phyloP scores from a whole-genome alignment of 1,140 invertebrate genomes.

The Drosophila pseudoobscura region DNA sequence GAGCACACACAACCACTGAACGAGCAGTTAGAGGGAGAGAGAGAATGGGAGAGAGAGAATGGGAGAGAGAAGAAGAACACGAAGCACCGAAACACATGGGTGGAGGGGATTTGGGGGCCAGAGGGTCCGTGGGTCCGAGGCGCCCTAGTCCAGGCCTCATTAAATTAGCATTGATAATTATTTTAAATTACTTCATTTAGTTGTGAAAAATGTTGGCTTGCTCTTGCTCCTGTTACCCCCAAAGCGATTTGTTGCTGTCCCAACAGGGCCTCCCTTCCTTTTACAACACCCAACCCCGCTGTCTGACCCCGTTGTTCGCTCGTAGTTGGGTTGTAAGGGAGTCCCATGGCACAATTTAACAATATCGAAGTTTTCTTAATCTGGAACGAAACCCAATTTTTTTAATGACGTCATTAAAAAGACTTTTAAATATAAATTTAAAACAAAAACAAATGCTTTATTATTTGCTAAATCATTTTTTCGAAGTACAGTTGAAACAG shows the following conservation, averaged over 20 bases:
- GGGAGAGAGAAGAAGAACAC: neutral
- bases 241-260: slow-evolving; percentile 64
- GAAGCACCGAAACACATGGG: slow-evolving; percentile 8
- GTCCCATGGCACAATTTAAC: no score
- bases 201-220: slow-evolving; percentile 74
- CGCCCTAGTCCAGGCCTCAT: slow-evolving; percentile 51
- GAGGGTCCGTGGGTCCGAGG: slow-evolving; percentile 1
- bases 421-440: no score
- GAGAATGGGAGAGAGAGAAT: no score
- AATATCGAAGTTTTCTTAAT: no score
- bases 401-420: no score
- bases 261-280: neutral
- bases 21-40: neutral
- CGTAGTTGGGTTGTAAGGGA: no score
- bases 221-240: slow-evolving; percentile 40
- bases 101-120: neutral
- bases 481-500: no score
- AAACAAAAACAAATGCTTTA: no score
- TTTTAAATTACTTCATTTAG: slow-evolving; percentile 81
- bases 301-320: slow-evolving; percentile 3
- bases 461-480: no score
- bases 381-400: no score
- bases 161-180: slow-evolving; percentile 81
- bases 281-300: neutral
- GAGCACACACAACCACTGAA: neutral